These are phyloP conservation scores for Eledona agricola DNA, from an alignment of 2,888 invertebrate genomes.

Conservation along the genomic window DNA sequence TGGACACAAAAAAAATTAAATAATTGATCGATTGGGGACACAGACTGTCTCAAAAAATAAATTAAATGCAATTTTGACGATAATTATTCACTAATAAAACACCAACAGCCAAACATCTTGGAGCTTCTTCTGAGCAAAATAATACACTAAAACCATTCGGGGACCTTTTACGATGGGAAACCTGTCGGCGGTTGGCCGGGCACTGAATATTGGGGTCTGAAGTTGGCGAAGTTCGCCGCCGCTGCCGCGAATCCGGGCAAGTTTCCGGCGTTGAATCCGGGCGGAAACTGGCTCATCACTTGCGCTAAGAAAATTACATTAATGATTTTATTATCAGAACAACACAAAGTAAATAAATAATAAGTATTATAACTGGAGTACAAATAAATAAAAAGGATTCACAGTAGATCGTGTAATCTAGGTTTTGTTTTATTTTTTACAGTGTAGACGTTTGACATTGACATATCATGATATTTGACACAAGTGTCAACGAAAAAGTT, in stretches of 20 bases:
- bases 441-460: too few species aligned
- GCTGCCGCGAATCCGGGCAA: constrained; percentile 78
- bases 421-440: too few species aligned
- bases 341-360: too few species aligned
- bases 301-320: constrained; percentile 72
- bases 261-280: constrained; percentile 79
- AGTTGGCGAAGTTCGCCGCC: constrained; percentile 87
- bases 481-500: too few species aligned
- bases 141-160: constrained; percentile 29
- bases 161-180: constrained; percentile 56
- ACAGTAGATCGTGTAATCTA: too few species aligned
- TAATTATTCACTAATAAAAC: constrained; percentile 33
- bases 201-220: constrained; percentile 87
- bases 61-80: constrained; percentile 39
- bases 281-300: constrained; percentile 84
- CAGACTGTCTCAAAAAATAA: constrained; percentile 35
- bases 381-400: too few species aligned
- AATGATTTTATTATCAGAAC: background rate
- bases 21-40: constrained; percentile 32
- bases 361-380: too few species aligned
- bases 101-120: constrained; percentile 35
- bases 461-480: too few species aligned
- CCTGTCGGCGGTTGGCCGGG: constrained; percentile 68
- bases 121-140: constrained; percentile 37
- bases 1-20: constrained; percentile 9